phyloP scores from a whole-genome alignment of 2,797 vertebrate species.

The Aphelocoma californica region DNA sequence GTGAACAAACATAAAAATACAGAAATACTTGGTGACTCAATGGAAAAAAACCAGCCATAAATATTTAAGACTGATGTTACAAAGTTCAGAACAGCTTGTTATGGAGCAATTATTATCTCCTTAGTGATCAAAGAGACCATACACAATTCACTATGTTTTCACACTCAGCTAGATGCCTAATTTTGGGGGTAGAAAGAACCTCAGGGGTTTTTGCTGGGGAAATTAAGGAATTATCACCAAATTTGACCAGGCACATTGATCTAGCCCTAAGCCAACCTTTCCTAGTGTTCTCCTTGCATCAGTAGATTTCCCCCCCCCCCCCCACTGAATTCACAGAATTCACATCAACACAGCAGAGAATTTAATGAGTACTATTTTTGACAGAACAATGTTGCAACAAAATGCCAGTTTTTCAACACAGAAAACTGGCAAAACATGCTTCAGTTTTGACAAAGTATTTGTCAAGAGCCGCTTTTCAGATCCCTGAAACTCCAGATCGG shows the following conservation, averaged over 20 bases:
- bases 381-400: background rate
- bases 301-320: fast-evolving
- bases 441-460: background rate
- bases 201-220: background rate
- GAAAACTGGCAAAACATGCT: background rate
- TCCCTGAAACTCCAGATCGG: background rate
- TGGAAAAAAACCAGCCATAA: background rate
- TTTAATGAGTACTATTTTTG: background rate
- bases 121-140: background rate
- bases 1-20: background rate
- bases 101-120: background rate
- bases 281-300: background rate
- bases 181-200: background rate
- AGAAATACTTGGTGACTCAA: background rate
- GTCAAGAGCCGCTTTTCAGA: background rate
- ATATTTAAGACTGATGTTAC: background rate
- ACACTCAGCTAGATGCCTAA: background rate
- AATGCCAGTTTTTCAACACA: background rate
- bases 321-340: background rate
- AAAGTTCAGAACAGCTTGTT: background rate
- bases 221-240: background rate
- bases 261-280: background rate
- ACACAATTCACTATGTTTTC: background rate
- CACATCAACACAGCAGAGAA: background rate
- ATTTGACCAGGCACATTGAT: background rate